phyloP scores from a whole-genome alignment of 2,797 vertebrate genomes.

The Hoplostethus mediterraneus region DNA sequence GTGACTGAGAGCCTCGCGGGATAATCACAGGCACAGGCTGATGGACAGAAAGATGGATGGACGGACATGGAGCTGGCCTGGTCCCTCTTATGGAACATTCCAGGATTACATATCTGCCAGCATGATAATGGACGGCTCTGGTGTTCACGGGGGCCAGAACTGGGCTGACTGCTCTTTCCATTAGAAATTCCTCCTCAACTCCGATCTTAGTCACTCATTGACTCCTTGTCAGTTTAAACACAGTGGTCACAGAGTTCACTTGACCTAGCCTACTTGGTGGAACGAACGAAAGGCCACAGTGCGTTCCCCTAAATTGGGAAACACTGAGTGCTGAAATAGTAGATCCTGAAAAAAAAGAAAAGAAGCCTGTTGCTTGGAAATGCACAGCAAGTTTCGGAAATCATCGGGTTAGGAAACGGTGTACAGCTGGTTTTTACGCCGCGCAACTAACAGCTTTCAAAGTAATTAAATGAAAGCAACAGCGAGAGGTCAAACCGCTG shows the following conservation, averaged over 20 bases:
- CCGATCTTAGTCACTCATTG: constrained; percentile 61
- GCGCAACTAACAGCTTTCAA: constrained; percentile 18
- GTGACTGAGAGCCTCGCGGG: constrained; percentile 65
- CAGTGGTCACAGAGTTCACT: constrained; percentile 58
- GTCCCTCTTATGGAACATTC: constrained; percentile 72
- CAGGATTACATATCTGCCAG: constrained; percentile 62
- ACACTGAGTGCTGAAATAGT: constrained; percentile 21
- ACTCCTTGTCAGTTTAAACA: constrained; percentile 58
- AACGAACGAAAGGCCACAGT: constrained; percentile 52
- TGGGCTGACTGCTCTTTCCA: constrained; percentile 55
- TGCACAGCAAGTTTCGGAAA: constrained; percentile 18
- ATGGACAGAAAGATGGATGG: constrained; percentile 63
- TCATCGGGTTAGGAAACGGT: constrained; percentile 21
- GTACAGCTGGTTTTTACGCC: constrained; percentile 1
- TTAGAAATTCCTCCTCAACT: constrained; percentile 59
- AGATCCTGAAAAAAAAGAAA: constrained; percentile 3
- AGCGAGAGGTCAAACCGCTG: constrained; percentile 77
- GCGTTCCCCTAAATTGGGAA: constrained; percentile 12
- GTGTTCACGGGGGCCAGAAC: constrained; percentile 52
- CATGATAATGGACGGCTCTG: constrained; percentile 57
- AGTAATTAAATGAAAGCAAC: constrained; percentile 68
- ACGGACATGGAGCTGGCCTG: constrained; percentile 50
- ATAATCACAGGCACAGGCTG: constrained; percentile 68
- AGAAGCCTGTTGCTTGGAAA: constrained; percentile 39
- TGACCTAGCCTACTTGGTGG: constrained; percentile 45